Evolutionary conservation across 1,140 invertebrate species (phyloP).

Genomic region (Venturia canescens): DNA sequence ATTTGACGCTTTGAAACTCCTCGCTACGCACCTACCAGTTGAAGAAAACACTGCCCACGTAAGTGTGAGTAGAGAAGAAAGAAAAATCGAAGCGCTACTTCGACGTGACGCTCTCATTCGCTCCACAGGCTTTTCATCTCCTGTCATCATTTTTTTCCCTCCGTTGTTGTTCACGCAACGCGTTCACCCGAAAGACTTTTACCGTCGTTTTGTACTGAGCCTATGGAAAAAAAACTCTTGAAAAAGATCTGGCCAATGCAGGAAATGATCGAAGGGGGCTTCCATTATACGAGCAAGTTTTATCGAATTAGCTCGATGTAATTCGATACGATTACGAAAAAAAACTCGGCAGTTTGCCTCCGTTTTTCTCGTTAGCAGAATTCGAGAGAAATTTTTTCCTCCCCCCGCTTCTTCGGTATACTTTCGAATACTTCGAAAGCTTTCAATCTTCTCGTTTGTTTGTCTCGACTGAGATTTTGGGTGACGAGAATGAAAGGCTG

Average conservation of each 20-base stretch:
- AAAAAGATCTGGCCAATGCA: constrained; percentile 42
- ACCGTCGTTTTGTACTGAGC: background rate
- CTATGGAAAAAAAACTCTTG: background rate
- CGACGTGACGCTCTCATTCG: constrained; percentile 26
- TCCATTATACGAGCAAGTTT: constrained; percentile 47
- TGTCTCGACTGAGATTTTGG: too few species aligned
- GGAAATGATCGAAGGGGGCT: constrained; percentile 24
- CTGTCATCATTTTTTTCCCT: constrained; percentile 23
- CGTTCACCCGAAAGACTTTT: constrained; percentile 4
- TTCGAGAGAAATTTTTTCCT: background rate
- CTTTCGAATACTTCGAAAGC: background rate
- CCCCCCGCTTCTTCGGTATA: background rate
- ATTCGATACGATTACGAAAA: constrained; percentile 51
- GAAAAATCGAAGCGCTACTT: constrained; percentile 13
- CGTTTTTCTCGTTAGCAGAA: constrained; percentile 16
- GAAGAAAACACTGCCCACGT: background rate
- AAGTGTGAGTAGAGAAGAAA: background rate
- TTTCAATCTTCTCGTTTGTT: too few species aligned
- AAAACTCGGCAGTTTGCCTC: background rate
- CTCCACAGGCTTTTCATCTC: constrained; percentile 10
- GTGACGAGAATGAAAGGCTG: constrained; percentile 13
- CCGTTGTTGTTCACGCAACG: background rate
- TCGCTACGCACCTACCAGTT: background rate
- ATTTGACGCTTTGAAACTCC: background rate
- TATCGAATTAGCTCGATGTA: constrained; percentile 62